Evolutionary conservation across 1,140 invertebrate species (phyloP).

Genomic region (Grapholita molesta): DNA sequence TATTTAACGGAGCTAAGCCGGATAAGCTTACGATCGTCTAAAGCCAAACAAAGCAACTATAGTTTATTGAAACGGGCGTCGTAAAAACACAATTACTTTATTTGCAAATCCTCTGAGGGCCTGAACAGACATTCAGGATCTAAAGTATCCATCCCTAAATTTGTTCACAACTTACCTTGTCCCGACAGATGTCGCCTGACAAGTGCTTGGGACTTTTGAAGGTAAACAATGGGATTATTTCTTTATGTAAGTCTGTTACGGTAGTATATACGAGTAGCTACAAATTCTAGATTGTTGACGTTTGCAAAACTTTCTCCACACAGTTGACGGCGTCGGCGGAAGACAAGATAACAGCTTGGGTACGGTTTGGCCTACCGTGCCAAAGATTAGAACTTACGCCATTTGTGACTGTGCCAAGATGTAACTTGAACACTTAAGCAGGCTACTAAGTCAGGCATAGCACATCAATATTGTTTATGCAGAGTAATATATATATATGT

Average conservation of each 20-base stretch:
- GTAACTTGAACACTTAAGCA: background rate
- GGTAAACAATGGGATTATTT: background rate
- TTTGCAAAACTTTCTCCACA: background rate
- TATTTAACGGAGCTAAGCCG: background rate
- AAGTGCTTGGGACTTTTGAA: background rate
- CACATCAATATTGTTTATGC: background rate
- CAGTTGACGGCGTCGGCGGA: background rate
- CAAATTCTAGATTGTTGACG: background rate
- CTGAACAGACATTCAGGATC: background rate
- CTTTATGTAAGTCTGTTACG: background rate
- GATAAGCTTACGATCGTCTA: background rate
- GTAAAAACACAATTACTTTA: background rate
- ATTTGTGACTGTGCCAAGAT: background rate
- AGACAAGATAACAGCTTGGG: background rate
- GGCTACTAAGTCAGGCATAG: background rate
- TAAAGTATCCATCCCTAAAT: background rate
- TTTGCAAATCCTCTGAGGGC: background rate
- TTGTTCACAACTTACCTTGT: background rate
- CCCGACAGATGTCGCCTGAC: background rate
- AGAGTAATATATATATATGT: no score
- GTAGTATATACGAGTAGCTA: background rate
- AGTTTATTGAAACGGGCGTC: background rate
- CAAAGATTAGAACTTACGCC: background rate
- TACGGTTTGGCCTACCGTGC: background rate
- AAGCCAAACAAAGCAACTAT: background rate